Conservation (phyloP, 1,140 invertebrate species). For the Anoplophora glabripennis region DNA sequence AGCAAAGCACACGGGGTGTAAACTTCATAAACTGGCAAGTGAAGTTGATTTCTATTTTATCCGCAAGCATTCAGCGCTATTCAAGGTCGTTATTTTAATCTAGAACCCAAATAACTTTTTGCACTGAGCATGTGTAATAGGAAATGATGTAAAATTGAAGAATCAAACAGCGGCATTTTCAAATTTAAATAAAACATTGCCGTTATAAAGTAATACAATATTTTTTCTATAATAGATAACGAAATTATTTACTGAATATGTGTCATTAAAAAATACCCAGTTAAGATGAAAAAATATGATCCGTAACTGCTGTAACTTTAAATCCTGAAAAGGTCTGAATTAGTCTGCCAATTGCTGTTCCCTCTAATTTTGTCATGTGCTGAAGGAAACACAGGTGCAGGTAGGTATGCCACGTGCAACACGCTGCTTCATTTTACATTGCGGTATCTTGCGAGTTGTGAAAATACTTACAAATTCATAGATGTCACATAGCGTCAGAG, state of each 20-base stretch:
- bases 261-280: too few relatives aligned
- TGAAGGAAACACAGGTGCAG: too few relatives aligned
- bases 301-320: too few relatives aligned
- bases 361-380: neutral
- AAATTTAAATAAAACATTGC: neutral
- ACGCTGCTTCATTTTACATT: neutral
- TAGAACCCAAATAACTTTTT: slow-evolving; percentile 18
- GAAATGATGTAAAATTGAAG: slow-evolving; percentile 16
- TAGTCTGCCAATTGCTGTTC: neutral
- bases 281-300: too few relatives aligned
- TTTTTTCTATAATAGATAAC: too few relatives aligned
- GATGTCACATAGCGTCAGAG: too few relatives aligned
- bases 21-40: slow-evolving; percentile 33
- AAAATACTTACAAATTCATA: too few relatives aligned
- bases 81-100: slow-evolving; percentile 33
- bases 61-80: slow-evolving; percentile 26
- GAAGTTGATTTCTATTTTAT: slow-evolving; percentile 19
- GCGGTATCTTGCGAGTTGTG: neutral
- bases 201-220: too few relatives aligned
- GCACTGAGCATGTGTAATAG: slow-evolving; percentile 24
- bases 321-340: neutral
- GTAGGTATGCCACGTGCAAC: neutral
- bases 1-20: slow-evolving; percentile 26
- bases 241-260: too few relatives aligned
- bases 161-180: neutral